Evolutionary conservation across 2,113 vertebrate genomes (phyloP).

Genomic region (Craseonycteris thonglongyai): DNA sequence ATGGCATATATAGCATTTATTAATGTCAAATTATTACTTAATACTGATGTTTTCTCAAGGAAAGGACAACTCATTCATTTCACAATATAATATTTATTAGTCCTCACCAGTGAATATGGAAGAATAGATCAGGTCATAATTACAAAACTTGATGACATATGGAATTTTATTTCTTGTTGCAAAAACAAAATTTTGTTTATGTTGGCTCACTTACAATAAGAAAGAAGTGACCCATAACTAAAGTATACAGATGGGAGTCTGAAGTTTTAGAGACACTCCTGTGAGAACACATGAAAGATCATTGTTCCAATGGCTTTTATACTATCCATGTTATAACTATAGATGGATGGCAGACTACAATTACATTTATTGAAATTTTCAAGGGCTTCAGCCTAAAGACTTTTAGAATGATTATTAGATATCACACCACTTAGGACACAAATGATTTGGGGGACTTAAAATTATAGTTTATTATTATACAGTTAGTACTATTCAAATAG

Average conservation of each 20-base stretch:
- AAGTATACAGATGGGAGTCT: slow-evolving; percentile 79
- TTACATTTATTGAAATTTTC: slow-evolving; percentile 89
- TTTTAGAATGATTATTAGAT: slow-evolving; percentile 90
- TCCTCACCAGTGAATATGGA: neutral
- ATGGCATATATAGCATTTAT: neutral
- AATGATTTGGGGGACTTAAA: slow-evolving; percentile 84
- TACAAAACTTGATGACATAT: slow-evolving; percentile 85
- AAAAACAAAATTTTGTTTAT: slow-evolving; percentile 88
- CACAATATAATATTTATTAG: neutral
- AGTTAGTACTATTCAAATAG: neutral
- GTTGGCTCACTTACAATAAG: slow-evolving; percentile 88
- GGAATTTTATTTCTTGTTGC: too few relatives aligned
- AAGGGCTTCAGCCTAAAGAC: slow-evolving; percentile 90
- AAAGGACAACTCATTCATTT: neutral
- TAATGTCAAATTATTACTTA: neutral
- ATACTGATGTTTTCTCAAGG: neutral
- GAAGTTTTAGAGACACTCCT: slow-evolving; percentile 84
- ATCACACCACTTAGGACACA: slow-evolving; percentile 82
- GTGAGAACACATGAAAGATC: slow-evolving; percentile 85
- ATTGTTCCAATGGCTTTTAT: slow-evolving; percentile 87
- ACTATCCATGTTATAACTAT: slow-evolving; percentile 89
- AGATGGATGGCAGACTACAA: slow-evolving; percentile 89
- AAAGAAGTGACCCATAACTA: slow-evolving; percentile 81
- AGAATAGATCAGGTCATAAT: slow-evolving; percentile 81
- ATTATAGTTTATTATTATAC: slow-evolving; percentile 77